Evolutionary conservation across 2,797 vertebrate species (phyloP).

Genomic region (Phataginus tetradactyla): DNA sequence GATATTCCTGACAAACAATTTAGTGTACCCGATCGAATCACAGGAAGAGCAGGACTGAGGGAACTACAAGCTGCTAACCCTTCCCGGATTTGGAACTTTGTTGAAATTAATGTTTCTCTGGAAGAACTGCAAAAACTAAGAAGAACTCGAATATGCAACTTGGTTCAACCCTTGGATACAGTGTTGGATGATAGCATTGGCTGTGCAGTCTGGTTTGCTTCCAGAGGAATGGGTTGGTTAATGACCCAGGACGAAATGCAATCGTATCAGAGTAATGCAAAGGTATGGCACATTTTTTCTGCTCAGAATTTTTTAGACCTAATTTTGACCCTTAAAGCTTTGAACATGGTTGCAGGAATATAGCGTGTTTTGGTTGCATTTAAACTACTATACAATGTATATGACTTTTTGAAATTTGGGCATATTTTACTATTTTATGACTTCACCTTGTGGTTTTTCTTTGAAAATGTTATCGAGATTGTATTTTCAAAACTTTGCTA

Average conservation of each 20-base stretch:
- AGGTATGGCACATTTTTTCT: slow-evolving; percentile 86
- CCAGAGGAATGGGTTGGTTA: slow-evolving; percentile 90
- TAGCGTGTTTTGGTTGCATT: not conserved
- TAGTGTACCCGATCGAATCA: slow-evolving; percentile 94
- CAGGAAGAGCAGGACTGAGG: slow-evolving; percentile 91
- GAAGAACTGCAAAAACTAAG: slow-evolving; percentile 92
- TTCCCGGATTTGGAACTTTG: slow-evolving; percentile 94
- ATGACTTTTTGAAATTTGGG: not conserved
- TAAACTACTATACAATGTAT: not conserved
- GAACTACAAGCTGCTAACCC: slow-evolving; percentile 91
- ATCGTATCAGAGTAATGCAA: slow-evolving; percentile 90
- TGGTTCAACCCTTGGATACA: slow-evolving; percentile 93
- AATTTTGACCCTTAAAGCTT: not conserved
- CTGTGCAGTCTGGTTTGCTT: slow-evolving; percentile 98
- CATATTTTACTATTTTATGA: not conserved
- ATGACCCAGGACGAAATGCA: slow-evolving; percentile 77
- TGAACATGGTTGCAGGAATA: not conserved
- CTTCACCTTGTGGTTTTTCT: not conserved
- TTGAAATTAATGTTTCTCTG: slow-evolving; percentile 93
- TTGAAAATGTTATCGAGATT: not conserved
- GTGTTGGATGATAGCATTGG: slow-evolving; percentile 98
- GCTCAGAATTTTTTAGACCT: not conserved
- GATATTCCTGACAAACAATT: slow-evolving; percentile 78
- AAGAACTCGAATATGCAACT: slow-evolving; percentile 86
- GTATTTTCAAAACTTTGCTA: not conserved